Conservation (phyloP, 92 coral and sea anemone genomes). For the Epizoanthus fatuus region DNA sequence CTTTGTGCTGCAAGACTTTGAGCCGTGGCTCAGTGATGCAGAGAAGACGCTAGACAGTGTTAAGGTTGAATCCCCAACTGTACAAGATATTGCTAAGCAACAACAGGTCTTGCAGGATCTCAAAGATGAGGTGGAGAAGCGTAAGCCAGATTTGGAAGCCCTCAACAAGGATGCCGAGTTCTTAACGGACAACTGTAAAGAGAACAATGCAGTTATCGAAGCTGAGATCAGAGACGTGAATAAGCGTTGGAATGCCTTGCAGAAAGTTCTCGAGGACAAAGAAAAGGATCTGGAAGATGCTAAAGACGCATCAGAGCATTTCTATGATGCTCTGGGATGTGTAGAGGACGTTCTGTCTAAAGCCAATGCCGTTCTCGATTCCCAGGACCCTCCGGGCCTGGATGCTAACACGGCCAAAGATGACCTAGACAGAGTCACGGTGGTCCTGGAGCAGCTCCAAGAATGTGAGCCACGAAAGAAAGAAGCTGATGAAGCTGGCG, state of each 20-base stretch:
- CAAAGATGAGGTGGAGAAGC: constrained; percentile 88
- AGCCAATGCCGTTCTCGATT: constrained; percentile 76
- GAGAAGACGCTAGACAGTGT: constrained; percentile 78
- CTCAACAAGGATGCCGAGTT: constrained; percentile 83
- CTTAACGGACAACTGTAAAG: constrained; percentile 85
- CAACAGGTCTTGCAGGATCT: constrained; percentile 78
- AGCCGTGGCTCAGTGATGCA: constrained; percentile 86
- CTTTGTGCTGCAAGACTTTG: constrained; percentile 62
- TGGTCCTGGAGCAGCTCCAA: constrained; percentile 78
- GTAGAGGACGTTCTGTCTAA: constrained; percentile 82
- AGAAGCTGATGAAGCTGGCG: constrained; percentile 79
- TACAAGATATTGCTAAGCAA: constrained; percentile 79
- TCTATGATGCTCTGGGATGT: constrained; percentile 61
- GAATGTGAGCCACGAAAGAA: constrained; percentile 83
- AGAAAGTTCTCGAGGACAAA: constrained; percentile 76
- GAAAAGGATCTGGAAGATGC: constrained; percentile 69
- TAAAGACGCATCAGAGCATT: constrained; percentile 70
- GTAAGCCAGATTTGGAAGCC: constrained; percentile 76
- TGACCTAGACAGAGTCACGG: constrained; percentile 78
- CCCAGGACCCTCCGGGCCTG: constrained; percentile 76
- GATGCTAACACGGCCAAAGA: constrained; percentile 71
- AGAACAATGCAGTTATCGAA: constrained; percentile 85
- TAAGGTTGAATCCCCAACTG: constrained; percentile 70
- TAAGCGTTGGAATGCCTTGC: constrained; percentile 88
- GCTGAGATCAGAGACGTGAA: constrained; percentile 79